Evolutionary conservation across 2,797 vertebrate species (phyloP), one percentile per base, ranked within the genome.

Genomic region (Myotis findleyi): DNA sequence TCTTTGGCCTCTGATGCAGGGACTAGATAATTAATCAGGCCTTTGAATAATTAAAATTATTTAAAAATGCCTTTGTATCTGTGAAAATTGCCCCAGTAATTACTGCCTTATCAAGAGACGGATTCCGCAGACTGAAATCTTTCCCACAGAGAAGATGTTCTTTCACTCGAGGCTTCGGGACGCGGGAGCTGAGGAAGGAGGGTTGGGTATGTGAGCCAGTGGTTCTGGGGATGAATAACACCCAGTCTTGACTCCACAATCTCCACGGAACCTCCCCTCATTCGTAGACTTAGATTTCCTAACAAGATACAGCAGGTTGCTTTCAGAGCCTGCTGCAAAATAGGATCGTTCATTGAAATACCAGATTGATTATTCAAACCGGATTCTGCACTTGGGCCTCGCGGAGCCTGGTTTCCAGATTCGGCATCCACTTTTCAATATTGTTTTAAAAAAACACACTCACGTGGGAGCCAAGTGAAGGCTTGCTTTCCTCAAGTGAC

Each of bases 21-120:
- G 64, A 83, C 81, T 97, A 94, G 95, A 96, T 96, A 97, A 96
- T 97, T 95, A 97, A 85, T 95, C 82, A 80, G 90, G 85, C 82
- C 91, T 95, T 92, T 97, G 90, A 97, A 96, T 97, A 97, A 97
- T 97, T 97, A 95, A 97, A 97, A 95, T 91, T 62, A 93, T 94
- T 96, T 27, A 92, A 91, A 96, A 97, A 95, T 93, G 95, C 90
- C 89, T 97, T 93, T 80, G 93, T 96, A 96, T 96, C 94, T 96
- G 83, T 44, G 87, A 92, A 97, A 96, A 92, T 87, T 49, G 69
- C 77, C 96, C 75, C 79, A 64, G 87, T 96, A 96, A 96, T 97
- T 94, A 96, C 92, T 93, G 95, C 82, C 85, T 96, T 97, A 97
- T 95, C 96, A 79, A 92, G 94, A 96, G 84, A 49, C n/a, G 21